Conservation (phyloP, 2,797 vertebrate species). For the Lateolabrax maculatus region DNA sequence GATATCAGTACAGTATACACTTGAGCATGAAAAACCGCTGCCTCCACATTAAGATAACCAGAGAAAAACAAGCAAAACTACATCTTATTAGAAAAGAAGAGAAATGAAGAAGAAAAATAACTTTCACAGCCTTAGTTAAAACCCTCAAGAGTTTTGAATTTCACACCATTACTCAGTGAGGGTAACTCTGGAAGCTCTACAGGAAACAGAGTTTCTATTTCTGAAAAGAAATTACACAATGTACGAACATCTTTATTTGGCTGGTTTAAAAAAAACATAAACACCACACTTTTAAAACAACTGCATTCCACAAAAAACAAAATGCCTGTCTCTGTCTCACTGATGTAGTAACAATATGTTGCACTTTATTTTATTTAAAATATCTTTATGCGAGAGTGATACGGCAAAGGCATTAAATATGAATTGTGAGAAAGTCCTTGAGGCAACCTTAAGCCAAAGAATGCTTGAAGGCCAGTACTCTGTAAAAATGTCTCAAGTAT, state of each 20-base stretch:
- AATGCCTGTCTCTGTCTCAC: constrained; percentile 12
- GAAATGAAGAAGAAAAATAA: constrained; percentile 40
- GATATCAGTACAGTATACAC: neutral
- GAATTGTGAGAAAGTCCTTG: constrained; percentile 24
- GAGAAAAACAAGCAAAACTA: constrained; percentile 17
- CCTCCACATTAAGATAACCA: neutral
- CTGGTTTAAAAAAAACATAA: constrained; percentile 9
- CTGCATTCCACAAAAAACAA: constrained; percentile 25
- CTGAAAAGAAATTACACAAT: constrained; percentile 34
- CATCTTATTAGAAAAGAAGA: constrained; percentile 44
- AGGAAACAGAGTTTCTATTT: constrained; percentile 41
- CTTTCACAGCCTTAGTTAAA: constrained; percentile 21
- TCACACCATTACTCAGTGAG: constrained; percentile 21
- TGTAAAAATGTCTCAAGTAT: constrained; percentile 54
- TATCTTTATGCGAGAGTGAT: constrained; percentile 2
- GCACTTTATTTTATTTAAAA: constrained; percentile 16
- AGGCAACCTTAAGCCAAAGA: constrained; percentile 24
- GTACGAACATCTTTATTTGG: constrained; percentile 37
- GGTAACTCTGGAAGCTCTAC: constrained; percentile 16
- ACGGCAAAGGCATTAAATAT: constrained; percentile 42
- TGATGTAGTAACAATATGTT: constrained; percentile 34
- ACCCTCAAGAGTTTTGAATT: constrained; percentile 35
- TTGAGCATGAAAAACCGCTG: neutral
- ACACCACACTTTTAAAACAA: constrained; percentile 5
- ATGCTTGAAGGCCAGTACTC: constrained; percentile 37